Evolutionary conservation across 2,113 vertebrate genomes (phyloP).

Genomic region (Bufo gargarizans): DNA sequence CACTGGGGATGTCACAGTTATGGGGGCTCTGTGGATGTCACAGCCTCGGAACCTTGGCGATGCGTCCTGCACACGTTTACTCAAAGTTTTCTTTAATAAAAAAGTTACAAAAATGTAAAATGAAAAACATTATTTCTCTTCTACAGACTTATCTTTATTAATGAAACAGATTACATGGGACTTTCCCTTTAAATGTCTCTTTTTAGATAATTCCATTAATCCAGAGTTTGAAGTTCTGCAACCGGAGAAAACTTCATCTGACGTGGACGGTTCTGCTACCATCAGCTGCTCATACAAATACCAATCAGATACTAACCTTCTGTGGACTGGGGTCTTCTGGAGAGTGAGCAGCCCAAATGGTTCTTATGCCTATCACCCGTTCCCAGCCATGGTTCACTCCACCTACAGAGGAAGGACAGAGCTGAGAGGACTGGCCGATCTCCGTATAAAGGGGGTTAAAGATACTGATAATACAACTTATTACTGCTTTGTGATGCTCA

Average conservation of each 20-base stretch:
- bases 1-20: too few relatives aligned
- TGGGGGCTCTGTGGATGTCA: too few relatives aligned
- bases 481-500: constrained; percentile 36
- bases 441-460: background rate
- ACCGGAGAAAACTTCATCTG: background rate
- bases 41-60: too few relatives aligned
- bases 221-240: background rate
- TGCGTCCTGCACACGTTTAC: too few relatives aligned
- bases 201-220: background rate
- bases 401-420: constrained; percentile 39
- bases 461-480: background rate
- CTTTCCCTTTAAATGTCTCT: background rate
- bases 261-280: background rate
- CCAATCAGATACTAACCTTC: background rate
- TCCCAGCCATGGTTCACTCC: constrained; percentile 3
- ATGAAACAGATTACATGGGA: too few relatives aligned
- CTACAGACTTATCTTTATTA: too few relatives aligned
- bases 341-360: constrained; percentile 5
- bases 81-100: too few relatives aligned
- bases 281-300: background rate
- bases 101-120: too few relatives aligned
- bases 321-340: constrained; percentile 34
- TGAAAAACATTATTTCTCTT: too few relatives aligned
- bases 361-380: constrained; percentile 23
- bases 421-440: constrained; percentile 5